Evolutionary conservation across 2,888 invertebrate genomes (phyloP), one percentile per base, ranked within the genome.

Genomic region (Lydus trimaculatus): DNA sequence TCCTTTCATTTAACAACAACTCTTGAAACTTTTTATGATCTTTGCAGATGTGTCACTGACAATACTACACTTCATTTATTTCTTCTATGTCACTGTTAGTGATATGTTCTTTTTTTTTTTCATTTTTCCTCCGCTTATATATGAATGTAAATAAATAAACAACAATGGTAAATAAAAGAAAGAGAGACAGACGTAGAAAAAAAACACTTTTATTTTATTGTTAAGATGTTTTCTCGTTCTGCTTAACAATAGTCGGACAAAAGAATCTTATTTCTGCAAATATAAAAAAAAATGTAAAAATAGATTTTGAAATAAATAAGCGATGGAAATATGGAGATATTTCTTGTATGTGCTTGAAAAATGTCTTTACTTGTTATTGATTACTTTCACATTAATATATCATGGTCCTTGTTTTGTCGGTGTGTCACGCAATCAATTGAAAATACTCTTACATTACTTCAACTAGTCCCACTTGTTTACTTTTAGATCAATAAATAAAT

Each of bases 31-130:
- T 63, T 71, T 72, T 70, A 73, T 69, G 71, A 69, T 65, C 64
- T 61, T 63, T 67, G 63, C 71, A 72, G 69, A 68, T 72, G 69
- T 71, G 76, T 75, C 74, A 75, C 72, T 72, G 74, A 64, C 73
- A 73, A 75, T 74, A 70, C 71, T 75, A 74, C 71, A 72, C 70
- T 65, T 72, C 71, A 74, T 76, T 76, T 75, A 72, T 64, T 72
- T 66, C 64, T 58, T 67, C 61, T 71, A 70, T 72, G 66, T 63
- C 70, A 65, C 48, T 64, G 69, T 36, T 59, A 65, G 63, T 66
- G 69, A 70, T 70, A 69, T 69, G 69, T 69, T 64, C n/a, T n/a
- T 72, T 73, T 70, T 68, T 13, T 2, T 9, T 43, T 7, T 43
- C 8, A n/a, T 43, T 39, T 43, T 17, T n/a, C 7, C n/a, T 43